Evolutionary conservation across 1,140 invertebrate genomes (phyloP).

Genomic region (Leucophenga varia): DNA sequence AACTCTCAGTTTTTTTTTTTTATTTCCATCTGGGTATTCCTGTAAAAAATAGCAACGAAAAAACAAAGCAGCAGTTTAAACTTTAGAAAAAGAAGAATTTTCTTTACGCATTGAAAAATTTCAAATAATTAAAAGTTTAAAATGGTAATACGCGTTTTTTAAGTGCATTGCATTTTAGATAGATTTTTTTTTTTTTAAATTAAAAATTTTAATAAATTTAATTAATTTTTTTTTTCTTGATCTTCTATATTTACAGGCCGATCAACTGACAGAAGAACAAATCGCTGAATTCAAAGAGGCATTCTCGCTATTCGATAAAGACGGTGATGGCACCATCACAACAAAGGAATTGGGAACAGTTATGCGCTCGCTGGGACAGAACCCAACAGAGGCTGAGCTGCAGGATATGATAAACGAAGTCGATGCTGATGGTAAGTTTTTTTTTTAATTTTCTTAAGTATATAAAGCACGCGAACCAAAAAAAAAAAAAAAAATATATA

Average conservation of each 20-base stretch:
- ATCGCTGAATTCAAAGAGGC: slow-evolving; percentile 99
- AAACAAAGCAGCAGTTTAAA: too few relatives aligned
- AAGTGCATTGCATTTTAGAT: too few relatives aligned
- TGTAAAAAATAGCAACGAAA: too few relatives aligned
- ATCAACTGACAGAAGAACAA: slow-evolving; percentile 97
- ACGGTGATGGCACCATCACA: slow-evolving; percentile 99
- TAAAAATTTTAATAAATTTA: too few relatives aligned
- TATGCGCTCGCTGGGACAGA: slow-evolving; percentile 97
- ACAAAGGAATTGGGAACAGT: slow-evolving; percentile 99
- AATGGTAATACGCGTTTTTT: too few relatives aligned
- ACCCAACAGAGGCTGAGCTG: slow-evolving; percentile 98
- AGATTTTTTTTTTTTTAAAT: too few relatives aligned
- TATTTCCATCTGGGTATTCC: too few relatives aligned
- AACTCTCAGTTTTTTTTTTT: too few relatives aligned
- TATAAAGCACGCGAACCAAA: background rate
- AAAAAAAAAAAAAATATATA: background rate
- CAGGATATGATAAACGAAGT: slow-evolving; percentile 99
- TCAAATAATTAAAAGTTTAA: too few relatives aligned
- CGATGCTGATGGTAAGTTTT: slow-evolving; percentile 90
- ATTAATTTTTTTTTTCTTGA: background rate
- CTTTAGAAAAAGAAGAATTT: too few relatives aligned
- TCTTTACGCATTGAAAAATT: too few relatives aligned
- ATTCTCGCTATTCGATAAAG: slow-evolving; percentile 98
- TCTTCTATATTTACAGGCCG: slow-evolving; percentile 71
- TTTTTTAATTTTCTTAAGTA: background rate